Evolutionary conservation across 2,888 invertebrate species (phyloP).

Genomic region (Lordiphosa andalusiaca): DNA sequence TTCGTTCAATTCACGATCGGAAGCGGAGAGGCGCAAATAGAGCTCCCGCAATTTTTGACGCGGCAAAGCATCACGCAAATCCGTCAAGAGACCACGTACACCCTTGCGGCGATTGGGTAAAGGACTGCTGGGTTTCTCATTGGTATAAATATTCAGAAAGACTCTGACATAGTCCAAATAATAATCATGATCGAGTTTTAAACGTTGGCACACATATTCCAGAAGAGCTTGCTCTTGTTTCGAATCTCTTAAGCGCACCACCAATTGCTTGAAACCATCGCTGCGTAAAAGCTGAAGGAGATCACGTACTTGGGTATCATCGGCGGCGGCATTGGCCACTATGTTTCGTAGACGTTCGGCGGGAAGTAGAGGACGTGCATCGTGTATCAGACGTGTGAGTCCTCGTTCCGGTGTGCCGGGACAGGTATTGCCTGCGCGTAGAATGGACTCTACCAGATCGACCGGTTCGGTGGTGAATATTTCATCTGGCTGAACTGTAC

Average conservation of each 20-base stretch:
- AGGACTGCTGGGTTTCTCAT: slow-evolving; percentile 13
- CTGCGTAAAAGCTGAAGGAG: slow-evolving; percentile 45
- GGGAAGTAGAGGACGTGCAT: slow-evolving; percentile 56
- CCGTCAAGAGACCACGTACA: slow-evolving; percentile 57
- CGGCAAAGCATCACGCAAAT: slow-evolving; percentile 58
- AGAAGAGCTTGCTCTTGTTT: slow-evolving; percentile 43
- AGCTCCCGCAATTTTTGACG: slow-evolving; percentile 44
- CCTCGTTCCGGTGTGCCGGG: slow-evolving; percentile 46
- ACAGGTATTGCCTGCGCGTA: slow-evolving; percentile 43
- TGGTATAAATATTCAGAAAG: slow-evolving; percentile 33
- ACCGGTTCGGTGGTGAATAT: not conserved
- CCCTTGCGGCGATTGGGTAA: slow-evolving; percentile 53
- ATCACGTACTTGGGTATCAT: slow-evolving; percentile 56
- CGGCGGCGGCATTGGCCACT: slow-evolving; percentile 44
- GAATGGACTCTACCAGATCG: slow-evolving; percentile 5
- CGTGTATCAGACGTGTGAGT: slow-evolving; percentile 50
- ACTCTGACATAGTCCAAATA: slow-evolving; percentile 34
- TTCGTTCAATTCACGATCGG: slow-evolving; percentile 49
- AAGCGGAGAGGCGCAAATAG: slow-evolving; percentile 38
- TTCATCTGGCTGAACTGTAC: not conserved
- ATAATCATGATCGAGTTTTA: slow-evolving; percentile 57
- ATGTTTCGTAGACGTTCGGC: slow-evolving; percentile 46
- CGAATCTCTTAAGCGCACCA: slow-evolving; percentile 34
- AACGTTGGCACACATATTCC: slow-evolving; percentile 50
- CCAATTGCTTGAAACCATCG: slow-evolving; percentile 34